Evolutionary conservation across 2,113 vertebrate species (phyloP), one percentile per base, ranked within the genome.

Genomic region (Cyanoramphus novaezelandiae): DNA sequence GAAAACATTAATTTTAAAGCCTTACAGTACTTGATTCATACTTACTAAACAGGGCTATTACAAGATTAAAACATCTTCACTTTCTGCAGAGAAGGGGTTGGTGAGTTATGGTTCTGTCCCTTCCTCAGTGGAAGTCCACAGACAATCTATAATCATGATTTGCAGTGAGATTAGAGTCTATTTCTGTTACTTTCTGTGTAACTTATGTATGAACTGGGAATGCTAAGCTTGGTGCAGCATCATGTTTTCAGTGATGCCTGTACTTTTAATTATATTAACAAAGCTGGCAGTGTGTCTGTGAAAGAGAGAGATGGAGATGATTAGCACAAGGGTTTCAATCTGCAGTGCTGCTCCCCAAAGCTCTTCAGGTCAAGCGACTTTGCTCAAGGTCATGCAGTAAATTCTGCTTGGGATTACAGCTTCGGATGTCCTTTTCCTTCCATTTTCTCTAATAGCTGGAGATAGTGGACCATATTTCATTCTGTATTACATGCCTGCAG

Each of bases 361-460:
- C 86, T 90, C 92, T 77, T 94, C 67, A 85, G 92, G 93, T 90
- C 92, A 88, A 92, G 50, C 76, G 88, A 92, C 87, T 94, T 95
- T 87, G 35, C 89, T 92, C 75, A 90, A 96, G 96, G 95, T 97
- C 81, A 76, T 57, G 57, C 90, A 92, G 88, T 95, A 95, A 96
- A 95, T 95, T 93, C 65, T 89, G 70, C 88, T 94, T 93, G 92
- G 93, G 92, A 96, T 96, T 95, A 82, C 71, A 90, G 85, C 46
- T 94, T 94, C 67, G 50, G 64, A 93, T 95, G 92, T 93, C 86
- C 68, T 96, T 95, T 96, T 75, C 80, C 86, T 96, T 93, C 86
- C 82, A 81, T 94, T 97, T 95, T 90, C 88, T 95, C 80, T 94
- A 95, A 96, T 94, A 94, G 90, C 95, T 94, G 80, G 72, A 94